Conservation (phyloP, 2,888 invertebrate species). For the Tinea pellionella region DNA sequence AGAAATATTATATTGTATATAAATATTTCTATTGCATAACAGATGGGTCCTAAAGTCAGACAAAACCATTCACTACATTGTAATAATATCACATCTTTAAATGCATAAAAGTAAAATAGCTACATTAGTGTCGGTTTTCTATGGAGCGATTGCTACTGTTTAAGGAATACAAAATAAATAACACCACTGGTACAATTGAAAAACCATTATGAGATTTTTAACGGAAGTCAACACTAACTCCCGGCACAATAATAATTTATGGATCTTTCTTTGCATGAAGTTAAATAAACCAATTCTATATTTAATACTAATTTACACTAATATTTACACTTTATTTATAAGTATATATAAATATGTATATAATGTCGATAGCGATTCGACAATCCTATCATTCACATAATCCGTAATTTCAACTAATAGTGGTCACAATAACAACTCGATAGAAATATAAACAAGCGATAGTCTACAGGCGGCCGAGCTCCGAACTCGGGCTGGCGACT, state of each 20-base stretch:
- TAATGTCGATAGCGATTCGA: constrained; percentile 49
- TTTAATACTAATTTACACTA: constrained; percentile 65
- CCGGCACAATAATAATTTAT: constrained; percentile 68
- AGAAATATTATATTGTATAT: constrained; percentile 2
- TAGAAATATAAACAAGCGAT: constrained; percentile 67
- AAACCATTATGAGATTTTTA: constrained; percentile 68
- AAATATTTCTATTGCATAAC: background rate
- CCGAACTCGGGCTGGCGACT: constrained; percentile 37
- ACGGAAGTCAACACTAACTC: constrained; percentile 62
- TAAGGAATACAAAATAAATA: constrained; percentile 42
- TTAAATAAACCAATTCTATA: constrained; percentile 70
- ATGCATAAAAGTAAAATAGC: constrained; percentile 33
- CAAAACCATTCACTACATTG: constrained; percentile 63
- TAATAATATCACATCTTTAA: constrained; percentile 67
- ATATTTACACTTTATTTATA: constrained; percentile 69
- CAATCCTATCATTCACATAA: constrained; percentile 60
- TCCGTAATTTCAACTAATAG: constrained; percentile 65
- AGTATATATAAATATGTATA: constrained; percentile 68
- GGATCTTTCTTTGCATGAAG: constrained; percentile 63
- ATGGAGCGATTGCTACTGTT: constrained; percentile 3
- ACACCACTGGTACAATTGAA: constrained; percentile 67
- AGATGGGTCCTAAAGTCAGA: constrained; percentile 52
- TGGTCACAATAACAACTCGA: constrained; percentile 68
- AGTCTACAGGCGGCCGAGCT: constrained; percentile 43
- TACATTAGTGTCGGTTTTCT: constrained; percentile 11